phyloP scores from a whole-genome alignment of 1,140 invertebrate genomes.

The Cyrtorhinus lividipennis region DNA sequence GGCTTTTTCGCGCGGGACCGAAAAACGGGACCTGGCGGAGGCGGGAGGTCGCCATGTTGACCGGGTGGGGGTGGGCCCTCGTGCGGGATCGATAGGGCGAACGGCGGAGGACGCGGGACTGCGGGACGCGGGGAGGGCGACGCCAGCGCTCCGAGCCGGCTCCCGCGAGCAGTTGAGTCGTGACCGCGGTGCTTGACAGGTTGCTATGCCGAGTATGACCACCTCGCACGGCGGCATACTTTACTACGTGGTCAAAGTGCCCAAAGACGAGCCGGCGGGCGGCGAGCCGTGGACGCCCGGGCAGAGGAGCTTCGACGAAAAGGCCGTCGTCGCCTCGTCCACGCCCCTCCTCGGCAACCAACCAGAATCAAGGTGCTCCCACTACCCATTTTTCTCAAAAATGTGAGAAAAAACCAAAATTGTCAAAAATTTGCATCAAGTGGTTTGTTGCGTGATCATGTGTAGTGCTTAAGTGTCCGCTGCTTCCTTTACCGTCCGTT shows the following conservation, averaged over 20 bases:
- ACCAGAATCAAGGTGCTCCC: not conserved
- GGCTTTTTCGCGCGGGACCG: not conserved
- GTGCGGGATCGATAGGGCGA: not conserved
- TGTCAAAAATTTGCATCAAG: not conserved
- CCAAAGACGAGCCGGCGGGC: slow-evolving; percentile 31
- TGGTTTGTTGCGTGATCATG: no score
- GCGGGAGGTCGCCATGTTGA: not conserved
- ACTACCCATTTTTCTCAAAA: not conserved
- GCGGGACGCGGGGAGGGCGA: no score
- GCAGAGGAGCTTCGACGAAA: slow-evolving; percentile 13
- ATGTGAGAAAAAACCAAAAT: not conserved
- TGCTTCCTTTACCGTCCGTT: not conserved
- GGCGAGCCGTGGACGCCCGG: not conserved
- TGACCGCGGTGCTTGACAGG: not conserved
- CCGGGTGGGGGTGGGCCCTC: not conserved
- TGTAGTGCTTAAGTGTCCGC: not conserved
- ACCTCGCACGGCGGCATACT: slow-evolving; percentile 44
- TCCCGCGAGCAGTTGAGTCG: not conserved
- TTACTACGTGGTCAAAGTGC: slow-evolving; percentile 47
- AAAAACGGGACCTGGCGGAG: no score
- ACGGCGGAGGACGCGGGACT: not conserved
- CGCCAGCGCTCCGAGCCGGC: no score
- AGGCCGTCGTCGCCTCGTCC: slow-evolving; percentile 12
- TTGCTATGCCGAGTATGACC: slow-evolving; percentile 36
- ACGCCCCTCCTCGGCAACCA: not conserved